phyloP scores from a whole-genome alignment of 2,888 invertebrate species.

The Pherbina coryleti region DNA sequence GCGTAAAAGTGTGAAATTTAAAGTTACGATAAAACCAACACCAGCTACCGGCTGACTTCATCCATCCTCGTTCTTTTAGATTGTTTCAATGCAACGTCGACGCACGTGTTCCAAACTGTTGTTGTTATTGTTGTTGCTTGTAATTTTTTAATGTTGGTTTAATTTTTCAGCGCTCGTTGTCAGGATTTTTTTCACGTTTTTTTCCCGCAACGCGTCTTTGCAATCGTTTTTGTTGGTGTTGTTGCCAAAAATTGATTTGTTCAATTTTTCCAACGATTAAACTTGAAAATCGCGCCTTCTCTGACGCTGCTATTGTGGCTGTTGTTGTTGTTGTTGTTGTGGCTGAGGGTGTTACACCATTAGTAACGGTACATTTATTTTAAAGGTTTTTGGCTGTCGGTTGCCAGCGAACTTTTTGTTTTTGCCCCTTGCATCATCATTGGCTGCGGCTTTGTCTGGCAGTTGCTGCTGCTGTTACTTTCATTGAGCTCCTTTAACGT shows the following conservation, averaged over 20 bases:
- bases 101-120: constrained; percentile 41
- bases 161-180: constrained; percentile 52
- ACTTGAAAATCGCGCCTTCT: constrained; percentile 57
- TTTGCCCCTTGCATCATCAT: background rate
- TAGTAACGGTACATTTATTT: constrained; percentile 67
- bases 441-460: constrained; percentile 56
- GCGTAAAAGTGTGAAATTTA: constrained; percentile 48
- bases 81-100: background rate
- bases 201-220: background rate
- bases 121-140: constrained; percentile 38
- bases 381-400: constrained; percentile 52
- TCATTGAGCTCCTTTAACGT: background rate
- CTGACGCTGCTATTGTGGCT: constrained; percentile 27
- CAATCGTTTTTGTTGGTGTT: constrained; percentile 33
- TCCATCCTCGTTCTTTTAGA: background rate
- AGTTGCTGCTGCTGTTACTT: constrained; percentile 18
- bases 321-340: constrained; percentile 30
- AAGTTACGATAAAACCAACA: constrained; percentile 44
- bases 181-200: constrained; percentile 9
- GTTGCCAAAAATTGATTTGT: constrained; percentile 69
- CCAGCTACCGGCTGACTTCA: constrained; percentile 39
- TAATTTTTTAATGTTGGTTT: constrained; percentile 51
- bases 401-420: background rate
- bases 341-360: constrained; percentile 51
- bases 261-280: constrained; percentile 70